These are phyloP conservation scores for Strix occidentalis DNA, from an alignment of 2,797 vertebrate genomes.

Conservation along the genomic window DNA sequence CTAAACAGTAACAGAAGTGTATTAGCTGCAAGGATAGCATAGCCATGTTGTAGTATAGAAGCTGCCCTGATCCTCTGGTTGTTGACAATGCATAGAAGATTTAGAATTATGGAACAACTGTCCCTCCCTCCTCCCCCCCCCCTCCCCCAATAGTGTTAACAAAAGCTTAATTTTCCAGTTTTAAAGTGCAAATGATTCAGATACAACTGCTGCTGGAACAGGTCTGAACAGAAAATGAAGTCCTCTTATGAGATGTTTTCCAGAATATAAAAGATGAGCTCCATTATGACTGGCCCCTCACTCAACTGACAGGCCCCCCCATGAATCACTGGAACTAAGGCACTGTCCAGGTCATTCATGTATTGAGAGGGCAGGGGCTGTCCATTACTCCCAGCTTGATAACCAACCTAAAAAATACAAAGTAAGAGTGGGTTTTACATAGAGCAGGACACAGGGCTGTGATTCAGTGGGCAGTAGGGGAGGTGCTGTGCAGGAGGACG, in stretches of 20 bases:
- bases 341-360: conserved; percentile 96
- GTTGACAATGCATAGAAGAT: conserved; percentile 83
- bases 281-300: conserved; percentile 95
- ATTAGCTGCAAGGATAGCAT: conserved; percentile 76
- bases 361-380: conserved; percentile 93
- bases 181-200: conserved; percentile 87
- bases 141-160: conserved; percentile 78
- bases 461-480: not conserved
- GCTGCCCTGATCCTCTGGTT: conserved; percentile 75
- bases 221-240: conserved; percentile 76
- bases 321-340: conserved; percentile 97
- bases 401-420: conserved; percentile 88
- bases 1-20: conserved; percentile 73
- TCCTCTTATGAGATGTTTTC: conserved; percentile 93
- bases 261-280: conserved; percentile 99
- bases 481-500: not conserved
- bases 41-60: conserved; percentile 76
- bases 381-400: conserved; percentile 95
- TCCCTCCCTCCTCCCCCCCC: conserved; percentile 29
- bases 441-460: not conserved
- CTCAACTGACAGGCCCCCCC: conserved; percentile 93
- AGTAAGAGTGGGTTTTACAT: not conserved
- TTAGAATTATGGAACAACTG: conserved; percentile 76
- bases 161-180: conserved; percentile 83
- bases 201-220: conserved; percentile 78